phyloP scores from a whole-genome alignment of 2,113 vertebrate species.

The Progne subis region DNA sequence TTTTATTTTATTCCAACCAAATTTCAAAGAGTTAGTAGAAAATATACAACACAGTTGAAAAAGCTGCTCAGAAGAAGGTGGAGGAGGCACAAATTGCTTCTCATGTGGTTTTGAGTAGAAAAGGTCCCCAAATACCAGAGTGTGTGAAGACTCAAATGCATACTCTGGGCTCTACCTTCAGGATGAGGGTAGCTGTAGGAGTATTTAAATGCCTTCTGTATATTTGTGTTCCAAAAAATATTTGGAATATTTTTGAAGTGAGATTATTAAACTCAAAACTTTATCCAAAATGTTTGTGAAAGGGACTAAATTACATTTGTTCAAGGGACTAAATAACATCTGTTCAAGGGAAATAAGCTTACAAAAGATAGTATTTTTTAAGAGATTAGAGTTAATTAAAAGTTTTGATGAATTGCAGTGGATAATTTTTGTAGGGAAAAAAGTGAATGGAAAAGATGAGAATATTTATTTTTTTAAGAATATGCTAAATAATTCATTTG shows the following conservation, averaged over 20 bases:
- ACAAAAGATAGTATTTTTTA: not conserved
- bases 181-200: not conserved
- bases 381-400: not conserved
- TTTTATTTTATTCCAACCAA: not conserved
- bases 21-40: not conserved
- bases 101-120: not conserved
- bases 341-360: not conserved
- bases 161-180: not conserved
- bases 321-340: too few relatives aligned
- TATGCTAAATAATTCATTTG: not conserved
- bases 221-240: too few relatives aligned
- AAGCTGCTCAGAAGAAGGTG: not conserved
- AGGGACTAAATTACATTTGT: not conserved
- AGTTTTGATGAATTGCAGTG: not conserved
- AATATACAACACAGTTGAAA: not conserved
- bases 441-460: not conserved
- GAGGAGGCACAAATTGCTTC: not conserved
- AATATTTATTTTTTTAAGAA: not conserved
- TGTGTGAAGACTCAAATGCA: not conserved
- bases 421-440: not conserved
- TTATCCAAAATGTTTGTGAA: not conserved
- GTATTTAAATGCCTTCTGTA: not conserved
- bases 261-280: not conserved
- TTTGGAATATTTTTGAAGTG: not conserved
- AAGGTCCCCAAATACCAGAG: not conserved